Evolutionary conservation across 2,888 invertebrate genomes (phyloP).

Genomic region (Acanthoscelides obtectus): DNA sequence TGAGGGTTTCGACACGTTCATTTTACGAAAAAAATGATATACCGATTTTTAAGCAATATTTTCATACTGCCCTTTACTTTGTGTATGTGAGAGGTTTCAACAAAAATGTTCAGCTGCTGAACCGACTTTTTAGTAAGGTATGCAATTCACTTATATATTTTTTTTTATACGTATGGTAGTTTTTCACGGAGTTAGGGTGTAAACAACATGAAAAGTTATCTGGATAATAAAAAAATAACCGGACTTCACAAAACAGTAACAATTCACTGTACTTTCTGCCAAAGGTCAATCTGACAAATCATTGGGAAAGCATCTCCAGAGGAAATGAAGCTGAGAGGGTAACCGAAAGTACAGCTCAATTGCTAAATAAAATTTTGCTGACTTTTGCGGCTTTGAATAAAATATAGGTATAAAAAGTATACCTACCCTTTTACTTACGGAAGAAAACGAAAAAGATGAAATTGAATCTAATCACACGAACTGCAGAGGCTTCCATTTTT

Average conservation of each 20-base stretch:
- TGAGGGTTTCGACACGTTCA: no score
- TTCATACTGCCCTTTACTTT: no score
- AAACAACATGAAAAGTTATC: constrained; percentile 15
- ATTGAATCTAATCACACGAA: constrained; percentile 36
- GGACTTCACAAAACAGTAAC: constrained; percentile 7
- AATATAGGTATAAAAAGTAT: constrained; percentile 51
- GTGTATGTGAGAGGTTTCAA: no score
- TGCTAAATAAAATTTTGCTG: constrained; percentile 14
- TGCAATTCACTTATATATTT: no score
- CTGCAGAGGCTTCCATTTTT: constrained; percentile 29
- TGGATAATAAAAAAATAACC: constrained; percentile 4
- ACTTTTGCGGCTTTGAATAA: constrained; percentile 17
- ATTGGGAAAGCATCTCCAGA: not conserved
- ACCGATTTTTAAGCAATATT: no score
- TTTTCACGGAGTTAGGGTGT: not conserved
- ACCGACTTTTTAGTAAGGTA: no score
- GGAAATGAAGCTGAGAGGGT: not conserved
- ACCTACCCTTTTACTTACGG: constrained; percentile 61
- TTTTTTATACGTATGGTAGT: no score
- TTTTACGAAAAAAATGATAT: no score
- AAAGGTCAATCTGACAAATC: not conserved
- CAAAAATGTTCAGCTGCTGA: no score
- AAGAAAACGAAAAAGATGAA: constrained; percentile 41
- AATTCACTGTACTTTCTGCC: constrained; percentile 23
- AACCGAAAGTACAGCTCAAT: constrained; percentile 22